Base-by-base conservation (phyloP, 2,797 vertebrate genomes). In the Pipistrellus nathusii region DNA sequence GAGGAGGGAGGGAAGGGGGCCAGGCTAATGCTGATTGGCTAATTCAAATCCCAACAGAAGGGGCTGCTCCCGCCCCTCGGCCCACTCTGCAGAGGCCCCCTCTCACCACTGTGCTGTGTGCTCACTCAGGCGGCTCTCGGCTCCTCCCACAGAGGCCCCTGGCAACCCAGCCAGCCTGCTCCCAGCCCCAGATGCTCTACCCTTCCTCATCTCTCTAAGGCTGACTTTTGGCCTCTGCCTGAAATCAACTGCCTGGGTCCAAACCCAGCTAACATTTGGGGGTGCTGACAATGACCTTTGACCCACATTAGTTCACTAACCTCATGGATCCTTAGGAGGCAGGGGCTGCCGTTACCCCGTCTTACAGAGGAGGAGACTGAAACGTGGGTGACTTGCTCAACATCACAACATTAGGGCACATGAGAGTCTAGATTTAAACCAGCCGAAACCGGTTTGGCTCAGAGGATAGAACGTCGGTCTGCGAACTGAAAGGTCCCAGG, bases 21-120 rank as follows among this genome's bases (percentile, higher is more conserved):
- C 62, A 62, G n/a, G 25, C 1, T 14, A 25, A 23, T 46, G 85
- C 88, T 93, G 95, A 97, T 96, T 97, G 97, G 97, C 80, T 87
- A 76, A 76, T 97, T 97, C 94, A 96, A 97, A 97, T 95, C 83
- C 59, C 78, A 97, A 96, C 95, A 95, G 87, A 95, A 95, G 83
- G 88, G 75, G 90, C 88, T 17, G 3, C 59, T 59, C 76, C 82
- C 53, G 57, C 53, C 83, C 85, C 35, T 51, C 27, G 0, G 0
- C 69, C 66, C 41, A 25, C 66, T 32, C 46, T 35, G 62, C 9
- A 8, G 62, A 69, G 48, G 71, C 38, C 48, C 64, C 72, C 68
- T 9, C 6, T 72, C 81, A 68, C 20, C 30, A 21, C 73, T 76
- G 48, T 15, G 62, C 6, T 15, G 30, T 30, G 57, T 30, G 57